Conservation (phyloP, 2,113 vertebrate species). For the Urocolius indicus region DNA sequence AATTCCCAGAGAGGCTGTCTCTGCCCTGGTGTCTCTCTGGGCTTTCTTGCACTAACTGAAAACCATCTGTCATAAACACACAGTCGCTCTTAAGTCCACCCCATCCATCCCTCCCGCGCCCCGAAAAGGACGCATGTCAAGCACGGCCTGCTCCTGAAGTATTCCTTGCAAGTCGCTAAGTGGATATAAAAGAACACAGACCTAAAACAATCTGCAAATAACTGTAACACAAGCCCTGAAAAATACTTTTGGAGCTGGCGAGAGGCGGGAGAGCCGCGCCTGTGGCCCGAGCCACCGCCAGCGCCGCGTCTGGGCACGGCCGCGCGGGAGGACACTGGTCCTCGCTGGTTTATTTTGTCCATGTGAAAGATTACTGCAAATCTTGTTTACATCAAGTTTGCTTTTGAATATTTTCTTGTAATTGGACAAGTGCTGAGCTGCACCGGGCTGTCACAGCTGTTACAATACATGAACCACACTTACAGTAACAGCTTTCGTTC, state of each 20-base stretch:
- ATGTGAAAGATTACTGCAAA: slow-evolving; percentile 62
- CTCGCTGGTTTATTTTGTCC: background rate
- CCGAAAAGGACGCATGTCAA: background rate
- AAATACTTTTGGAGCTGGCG: background rate
- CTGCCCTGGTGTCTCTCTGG: background rate
- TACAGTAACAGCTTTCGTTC: slow-evolving; percentile 82
- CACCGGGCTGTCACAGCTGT: slow-evolving; percentile 78
- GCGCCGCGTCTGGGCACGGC: rapidly evolving
- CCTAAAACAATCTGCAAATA: slow-evolving; percentile 69
- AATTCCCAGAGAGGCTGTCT: slow-evolving; percentile 5
- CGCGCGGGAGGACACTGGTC: background rate
- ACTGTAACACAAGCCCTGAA: slow-evolving; percentile 42
- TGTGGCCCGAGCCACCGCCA: background rate
- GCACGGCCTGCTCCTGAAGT: slow-evolving; percentile 1
- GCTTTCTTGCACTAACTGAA: slow-evolving; percentile 21
- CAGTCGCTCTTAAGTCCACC: slow-evolving; percentile 6
- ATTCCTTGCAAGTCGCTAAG: slow-evolving; percentile 48
- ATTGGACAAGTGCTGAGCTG: slow-evolving; percentile 78
- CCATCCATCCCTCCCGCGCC: background rate
- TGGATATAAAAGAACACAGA: slow-evolving; percentile 61
- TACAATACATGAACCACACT: slow-evolving; percentile 73
- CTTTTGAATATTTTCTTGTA: slow-evolving; percentile 70
- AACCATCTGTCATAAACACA: slow-evolving; percentile 23
- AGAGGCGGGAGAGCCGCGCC: background rate
- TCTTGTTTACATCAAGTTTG: slow-evolving; percentile 72